Conservation (phyloP, 2,797 vertebrate genomes). For the Malurus splendens region DNA sequence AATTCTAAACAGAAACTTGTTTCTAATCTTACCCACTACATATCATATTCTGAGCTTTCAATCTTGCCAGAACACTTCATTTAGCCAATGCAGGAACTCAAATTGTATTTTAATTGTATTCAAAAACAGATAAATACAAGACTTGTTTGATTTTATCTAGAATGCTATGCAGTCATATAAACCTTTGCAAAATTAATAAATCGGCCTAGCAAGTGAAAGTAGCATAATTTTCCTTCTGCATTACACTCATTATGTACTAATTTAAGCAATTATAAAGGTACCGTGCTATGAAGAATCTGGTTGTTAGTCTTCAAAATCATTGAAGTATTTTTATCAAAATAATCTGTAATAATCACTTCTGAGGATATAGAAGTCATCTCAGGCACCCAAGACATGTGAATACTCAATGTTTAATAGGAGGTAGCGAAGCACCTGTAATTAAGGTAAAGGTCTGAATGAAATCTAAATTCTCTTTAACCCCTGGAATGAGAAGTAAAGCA, state of each 20-base stretch:
- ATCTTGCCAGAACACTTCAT: not conserved
- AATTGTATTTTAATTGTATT: not conserved
- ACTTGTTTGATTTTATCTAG: not conserved
- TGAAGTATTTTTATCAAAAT: not conserved
- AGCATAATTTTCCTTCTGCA: not conserved
- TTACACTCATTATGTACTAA: fast-evolving
- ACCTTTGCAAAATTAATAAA: not conserved
- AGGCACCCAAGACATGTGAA: not conserved
- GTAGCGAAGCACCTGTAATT: not conserved
- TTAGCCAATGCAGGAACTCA: not conserved
- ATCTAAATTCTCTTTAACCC: not conserved
- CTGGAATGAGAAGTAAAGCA: not conserved
- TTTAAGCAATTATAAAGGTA: not conserved
- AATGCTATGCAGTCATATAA: not conserved
- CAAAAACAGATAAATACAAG: not conserved
- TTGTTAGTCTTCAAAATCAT: not conserved
- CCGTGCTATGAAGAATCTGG: not conserved
- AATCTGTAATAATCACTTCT: not conserved
- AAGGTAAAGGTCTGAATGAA: not conserved
- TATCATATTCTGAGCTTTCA: not conserved
- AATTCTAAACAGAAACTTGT: not conserved
- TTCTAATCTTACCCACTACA: not conserved
- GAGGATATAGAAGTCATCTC: not conserved
- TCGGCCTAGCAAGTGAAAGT: not conserved
- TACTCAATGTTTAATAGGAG: not conserved